phyloP scores from a whole-genome alignment of 1,140 invertebrate genomes.

The Apis laboriosa region DNA sequence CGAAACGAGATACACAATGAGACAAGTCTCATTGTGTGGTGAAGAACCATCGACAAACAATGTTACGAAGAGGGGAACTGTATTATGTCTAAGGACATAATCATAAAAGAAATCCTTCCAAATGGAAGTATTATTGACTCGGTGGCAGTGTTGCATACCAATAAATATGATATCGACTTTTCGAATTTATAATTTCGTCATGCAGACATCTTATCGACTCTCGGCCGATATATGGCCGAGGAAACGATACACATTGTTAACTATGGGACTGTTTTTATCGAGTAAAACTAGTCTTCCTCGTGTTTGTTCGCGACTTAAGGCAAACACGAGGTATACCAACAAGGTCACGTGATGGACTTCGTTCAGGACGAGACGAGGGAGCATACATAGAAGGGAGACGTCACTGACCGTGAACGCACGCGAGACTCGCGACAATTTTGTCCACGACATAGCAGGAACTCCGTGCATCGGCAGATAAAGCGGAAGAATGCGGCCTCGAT shows the following conservation, averaged over 20 bases:
- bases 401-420: constrained; percentile 63
- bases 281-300: not conserved
- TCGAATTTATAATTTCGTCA: not conserved
- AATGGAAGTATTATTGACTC: constrained; percentile 28
- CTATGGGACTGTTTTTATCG: not conserved
- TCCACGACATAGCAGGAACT: constrained; percentile 32
- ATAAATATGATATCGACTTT: not conserved
- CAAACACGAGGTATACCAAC: constrained; percentile 37
- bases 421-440: constrained; percentile 62
- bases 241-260: not conserved
- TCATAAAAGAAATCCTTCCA: constrained; percentile 20
- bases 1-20: not conserved
- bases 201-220: not conserved
- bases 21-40: not conserved
- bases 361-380: constrained; percentile 36
- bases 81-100: constrained; percentile 5
- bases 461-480: constrained; percentile 46
- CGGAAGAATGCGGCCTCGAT: constrained; percentile 44
- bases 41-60: constrained; percentile 23
- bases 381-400: constrained; percentile 51
- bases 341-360: constrained; percentile 57
- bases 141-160: not conserved
- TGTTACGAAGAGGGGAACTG: not conserved
- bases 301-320: constrained; percentile 31
- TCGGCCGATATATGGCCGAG: not conserved